phyloP scores from a whole-genome alignment of 2,888 invertebrate genomes.

The Craniophora ligustri region DNA sequence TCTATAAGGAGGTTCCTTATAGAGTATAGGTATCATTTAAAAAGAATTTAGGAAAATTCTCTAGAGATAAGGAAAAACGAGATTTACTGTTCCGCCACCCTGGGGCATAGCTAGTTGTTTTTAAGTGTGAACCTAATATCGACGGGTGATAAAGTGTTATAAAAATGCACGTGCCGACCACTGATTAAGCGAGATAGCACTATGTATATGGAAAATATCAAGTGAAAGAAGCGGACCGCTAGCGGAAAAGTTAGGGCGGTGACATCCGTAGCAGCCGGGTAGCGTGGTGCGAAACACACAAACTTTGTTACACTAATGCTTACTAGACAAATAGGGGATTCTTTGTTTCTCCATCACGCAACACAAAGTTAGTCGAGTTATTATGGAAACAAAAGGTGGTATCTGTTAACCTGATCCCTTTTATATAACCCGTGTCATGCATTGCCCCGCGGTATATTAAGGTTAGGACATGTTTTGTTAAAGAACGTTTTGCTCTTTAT shows the following conservation, averaged over 20 bases:
- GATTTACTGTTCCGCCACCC: too few species aligned
- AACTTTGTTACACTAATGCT: slow-evolving; percentile 60
- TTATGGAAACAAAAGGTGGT: slow-evolving; percentile 57
- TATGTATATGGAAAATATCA: slow-evolving; percentile 57
- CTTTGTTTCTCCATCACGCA: slow-evolving; percentile 69
- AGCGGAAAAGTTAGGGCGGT: slow-evolving; percentile 54
- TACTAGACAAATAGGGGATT: slow-evolving; percentile 67
- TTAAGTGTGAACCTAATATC: slow-evolving; percentile 31
- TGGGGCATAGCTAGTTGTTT: too few species aligned
- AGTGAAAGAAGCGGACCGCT: slow-evolving; percentile 54
- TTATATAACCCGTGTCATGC: slow-evolving; percentile 50
- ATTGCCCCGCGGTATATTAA: slow-evolving; percentile 39
- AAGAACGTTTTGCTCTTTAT: slow-evolving; percentile 12
- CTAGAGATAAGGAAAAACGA: too few species aligned
- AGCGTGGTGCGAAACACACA: slow-evolving; percentile 46
- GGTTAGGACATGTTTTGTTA: slow-evolving; percentile 43
- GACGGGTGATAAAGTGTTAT: slow-evolving; percentile 24
- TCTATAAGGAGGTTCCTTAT: too few species aligned
- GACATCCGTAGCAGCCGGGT: slow-evolving; percentile 62
- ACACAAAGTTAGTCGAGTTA: slow-evolving; percentile 62
- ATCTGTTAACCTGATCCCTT: slow-evolving; percentile 50
- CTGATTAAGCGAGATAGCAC: slow-evolving; percentile 17
- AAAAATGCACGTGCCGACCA: slow-evolving; percentile 15
- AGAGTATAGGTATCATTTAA: too few species aligned
- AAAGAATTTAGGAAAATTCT: too few species aligned